phyloP scores from a whole-genome alignment of 1,140 invertebrate species.

The Sogatella furcifera region DNA sequence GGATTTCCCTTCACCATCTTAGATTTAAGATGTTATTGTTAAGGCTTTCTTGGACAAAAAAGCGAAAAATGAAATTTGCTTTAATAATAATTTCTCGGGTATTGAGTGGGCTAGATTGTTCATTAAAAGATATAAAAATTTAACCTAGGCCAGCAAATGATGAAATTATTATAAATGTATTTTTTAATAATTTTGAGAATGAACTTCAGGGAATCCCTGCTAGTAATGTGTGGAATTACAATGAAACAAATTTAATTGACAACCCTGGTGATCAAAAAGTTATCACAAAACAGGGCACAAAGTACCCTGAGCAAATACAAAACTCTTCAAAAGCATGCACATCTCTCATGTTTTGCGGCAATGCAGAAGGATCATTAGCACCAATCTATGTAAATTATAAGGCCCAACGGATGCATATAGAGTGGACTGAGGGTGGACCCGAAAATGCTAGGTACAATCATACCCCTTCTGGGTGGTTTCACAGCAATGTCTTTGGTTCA shows the following conservation, averaged over 20 bases:
- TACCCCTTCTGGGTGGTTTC: slow-evolving; percentile 28
- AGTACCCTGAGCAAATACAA: slow-evolving; percentile 14
- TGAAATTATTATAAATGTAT: slow-evolving; percentile 30
- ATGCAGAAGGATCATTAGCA: slow-evolving; percentile 16
- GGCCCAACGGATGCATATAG: slow-evolving; percentile 17
- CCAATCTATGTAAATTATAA: slow-evolving; percentile 32
- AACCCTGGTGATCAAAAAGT: slow-evolving; percentile 26
- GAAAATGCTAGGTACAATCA: slow-evolving; percentile 22
- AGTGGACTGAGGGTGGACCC: slow-evolving; percentile 20
- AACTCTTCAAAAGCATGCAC: slow-evolving; percentile 15
- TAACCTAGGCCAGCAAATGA: slow-evolving; percentile 27
- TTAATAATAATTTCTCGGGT: slow-evolving; percentile 24
- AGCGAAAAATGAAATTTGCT: slow-evolving; percentile 14
- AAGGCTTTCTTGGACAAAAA: slow-evolving; percentile 22
- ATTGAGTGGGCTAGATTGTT: slow-evolving; percentile 22
- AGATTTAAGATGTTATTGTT: not conserved
- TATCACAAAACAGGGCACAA: slow-evolving; percentile 9
- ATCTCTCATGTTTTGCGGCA: slow-evolving; percentile 19
- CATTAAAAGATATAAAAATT: slow-evolving; percentile 19
- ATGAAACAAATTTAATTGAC: slow-evolving; percentile 34
- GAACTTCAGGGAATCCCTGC: slow-evolving; percentile 26
- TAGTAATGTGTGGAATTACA: slow-evolving; percentile 32
- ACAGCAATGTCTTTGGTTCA: slow-evolving; percentile 23
- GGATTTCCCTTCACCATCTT: not conserved
- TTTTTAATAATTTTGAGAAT: slow-evolving; percentile 26